Conservation (phyloP, 2,888 invertebrate species). For the Andricus quercusramuli region DNA sequence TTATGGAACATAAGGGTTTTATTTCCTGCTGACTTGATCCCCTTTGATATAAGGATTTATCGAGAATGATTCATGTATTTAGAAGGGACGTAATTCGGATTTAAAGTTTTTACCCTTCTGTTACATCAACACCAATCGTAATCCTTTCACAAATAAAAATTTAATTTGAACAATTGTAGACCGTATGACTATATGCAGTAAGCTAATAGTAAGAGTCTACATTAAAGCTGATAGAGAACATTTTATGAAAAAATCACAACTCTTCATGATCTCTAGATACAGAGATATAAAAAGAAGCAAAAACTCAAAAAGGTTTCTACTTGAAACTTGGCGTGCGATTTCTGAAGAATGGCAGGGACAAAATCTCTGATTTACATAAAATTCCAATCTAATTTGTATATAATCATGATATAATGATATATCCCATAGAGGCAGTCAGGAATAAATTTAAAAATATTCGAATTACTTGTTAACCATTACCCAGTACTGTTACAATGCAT, state of each 20-base stretch:
- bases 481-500: neutral
- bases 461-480: neutral
- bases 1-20: neutral
- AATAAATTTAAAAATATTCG: neutral
- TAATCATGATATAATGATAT: neutral
- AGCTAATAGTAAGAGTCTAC: neutral
- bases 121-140: slow-evolving; percentile 11
- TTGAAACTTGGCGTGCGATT: neutral
- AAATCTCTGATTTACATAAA: too few relatives aligned
- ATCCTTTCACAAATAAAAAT: slow-evolving; percentile 14
- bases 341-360: too few relatives aligned
- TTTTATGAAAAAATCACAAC: neutral
- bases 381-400: too few relatives aligned
- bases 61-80: slow-evolving; percentile 2
- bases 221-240: neutral
- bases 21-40: neutral
- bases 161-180: neutral
- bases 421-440: neutral
- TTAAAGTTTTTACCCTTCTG: slow-evolving; percentile 3
- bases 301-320: too few relatives aligned
- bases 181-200: neutral
- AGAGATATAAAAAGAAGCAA: neutral
- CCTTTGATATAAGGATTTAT: neutral
- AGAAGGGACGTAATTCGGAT: neutral
- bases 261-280: neutral